Percentiles rank a stretch among this genome's conserved stretches.
Conservation (phyloP, 2,113 vertebrate species). For the Takifugu bimaculatus region DNA sequence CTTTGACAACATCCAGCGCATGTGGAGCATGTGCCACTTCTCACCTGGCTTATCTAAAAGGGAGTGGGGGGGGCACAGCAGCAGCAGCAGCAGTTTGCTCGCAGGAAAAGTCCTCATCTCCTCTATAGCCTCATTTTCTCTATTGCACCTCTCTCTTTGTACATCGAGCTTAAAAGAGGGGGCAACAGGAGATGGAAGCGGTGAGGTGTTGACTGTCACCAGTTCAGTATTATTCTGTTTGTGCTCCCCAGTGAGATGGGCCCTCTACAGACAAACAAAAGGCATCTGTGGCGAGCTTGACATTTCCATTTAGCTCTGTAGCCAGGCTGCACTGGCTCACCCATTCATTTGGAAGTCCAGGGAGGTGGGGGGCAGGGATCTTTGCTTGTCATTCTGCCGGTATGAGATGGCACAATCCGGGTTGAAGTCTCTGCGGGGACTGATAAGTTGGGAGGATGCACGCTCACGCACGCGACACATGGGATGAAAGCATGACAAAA, state of each 20-base stretch:
- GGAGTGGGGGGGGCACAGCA: too few relatives aligned
- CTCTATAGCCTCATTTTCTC: slow-evolving; percentile 3
- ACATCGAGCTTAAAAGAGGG: slow-evolving; percentile 18
- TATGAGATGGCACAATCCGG: slow-evolving; percentile 17
- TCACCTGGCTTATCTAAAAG: too few relatives aligned
- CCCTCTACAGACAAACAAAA: slow-evolving; percentile 65
- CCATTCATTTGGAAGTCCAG: slow-evolving; percentile 56
- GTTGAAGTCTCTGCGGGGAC: slow-evolving; percentile 3
- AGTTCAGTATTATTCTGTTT: slow-evolving; percentile 46
- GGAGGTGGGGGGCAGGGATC: neutral
- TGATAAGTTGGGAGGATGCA: slow-evolving; percentile 4
- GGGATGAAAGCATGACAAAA: neutral
- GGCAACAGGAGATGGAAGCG: slow-evolving; percentile 39
- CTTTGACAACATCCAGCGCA: too few relatives aligned
- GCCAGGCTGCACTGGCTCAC: slow-evolving; percentile 35
- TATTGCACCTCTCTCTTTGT: neutral
- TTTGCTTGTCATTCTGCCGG: slow-evolving; percentile 34
- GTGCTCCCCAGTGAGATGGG: slow-evolving; percentile 40
- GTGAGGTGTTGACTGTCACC: slow-evolving; percentile 43
- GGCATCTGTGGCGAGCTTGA: slow-evolving; percentile 55
- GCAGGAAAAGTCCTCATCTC: slow-evolving; percentile 7
- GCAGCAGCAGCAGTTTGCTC: too few relatives aligned
- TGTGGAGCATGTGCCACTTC: too few relatives aligned
- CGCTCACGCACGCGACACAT: neutral
- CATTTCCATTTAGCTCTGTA: slow-evolving; percentile 69